Evolutionary conservation across 2,797 vertebrate species (phyloP).

Genomic region (Clarias platycephalus): DNA sequence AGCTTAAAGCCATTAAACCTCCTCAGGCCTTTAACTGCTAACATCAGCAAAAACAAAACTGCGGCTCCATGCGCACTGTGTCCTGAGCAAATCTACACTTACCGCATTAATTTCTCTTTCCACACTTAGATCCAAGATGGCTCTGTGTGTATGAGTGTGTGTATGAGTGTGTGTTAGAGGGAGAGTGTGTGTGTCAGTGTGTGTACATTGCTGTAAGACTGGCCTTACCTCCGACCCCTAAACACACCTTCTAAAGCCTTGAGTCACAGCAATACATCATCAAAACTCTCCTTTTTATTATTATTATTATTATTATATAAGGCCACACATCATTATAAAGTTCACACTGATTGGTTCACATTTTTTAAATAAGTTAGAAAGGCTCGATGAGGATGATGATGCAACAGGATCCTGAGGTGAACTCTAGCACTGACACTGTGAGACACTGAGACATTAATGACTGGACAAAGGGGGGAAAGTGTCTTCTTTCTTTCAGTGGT

Average conservation of each 20-base stretch:
- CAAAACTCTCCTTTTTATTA: too few species aligned
- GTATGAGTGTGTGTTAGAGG: neutral
- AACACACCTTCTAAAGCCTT: neutral
- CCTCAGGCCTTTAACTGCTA: neutral
- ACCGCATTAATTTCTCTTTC: constrained; percentile 98
- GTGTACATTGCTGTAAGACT: neutral
- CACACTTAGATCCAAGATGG: constrained; percentile 99
- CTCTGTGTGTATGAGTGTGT: constrained; percentile 72
- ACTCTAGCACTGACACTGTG: neutral
- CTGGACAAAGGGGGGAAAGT: too few species aligned
- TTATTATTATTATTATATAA: neutral
- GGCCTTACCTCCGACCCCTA: neutral
- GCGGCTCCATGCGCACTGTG: neutral
- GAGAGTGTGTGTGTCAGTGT: neutral
- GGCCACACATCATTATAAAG: neutral
- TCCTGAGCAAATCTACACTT: constrained; percentile 67
- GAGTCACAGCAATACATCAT: neutral
- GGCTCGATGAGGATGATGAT: neutral
- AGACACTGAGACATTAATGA: neutral
- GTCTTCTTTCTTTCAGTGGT: too few species aligned
- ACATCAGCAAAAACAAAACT: neutral
- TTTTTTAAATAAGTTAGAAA: neutral
- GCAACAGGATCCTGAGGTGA: neutral
- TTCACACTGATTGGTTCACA: neutral
- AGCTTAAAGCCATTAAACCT: constrained; percentile 1